These are phyloP conservation scores for Lepus townsendii DNA, from an alignment of 2,797 vertebrate species.

Conservation along the genomic window DNA sequence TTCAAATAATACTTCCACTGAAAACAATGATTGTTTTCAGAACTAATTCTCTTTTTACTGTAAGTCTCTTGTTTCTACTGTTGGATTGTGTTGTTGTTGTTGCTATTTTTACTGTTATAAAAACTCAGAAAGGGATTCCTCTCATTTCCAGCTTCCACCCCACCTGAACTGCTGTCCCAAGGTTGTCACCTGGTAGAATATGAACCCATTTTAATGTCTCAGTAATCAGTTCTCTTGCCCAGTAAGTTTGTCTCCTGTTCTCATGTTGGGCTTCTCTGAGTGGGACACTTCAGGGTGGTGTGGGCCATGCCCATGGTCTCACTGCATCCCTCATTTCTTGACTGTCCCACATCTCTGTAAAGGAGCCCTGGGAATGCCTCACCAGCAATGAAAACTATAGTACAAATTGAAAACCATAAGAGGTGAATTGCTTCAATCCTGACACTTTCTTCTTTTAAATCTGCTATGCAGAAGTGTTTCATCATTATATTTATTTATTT, in stretches of 20 bases:
- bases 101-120: neutral
- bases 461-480: neutral
- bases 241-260: neutral
- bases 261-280: neutral
- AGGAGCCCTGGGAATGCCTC: neutral
- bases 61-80: neutral
- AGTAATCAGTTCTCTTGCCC: neutral
- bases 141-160: neutral
- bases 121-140: neutral
- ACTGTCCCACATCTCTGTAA: neutral
- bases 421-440: neutral
- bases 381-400: neutral
- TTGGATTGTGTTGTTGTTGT: neutral
- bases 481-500: neutral
- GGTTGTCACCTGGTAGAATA: neutral
- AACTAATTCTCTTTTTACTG: neutral
- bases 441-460: neutral
- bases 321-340: too few relatives aligned
- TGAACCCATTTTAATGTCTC: neutral
- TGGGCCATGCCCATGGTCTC: too few relatives aligned
- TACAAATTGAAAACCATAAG: neutral
- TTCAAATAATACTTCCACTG: neutral
- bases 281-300: fast-evolving
- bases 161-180: neutral
- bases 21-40: neutral